Evolutionary conservation across 2,797 vertebrate genomes (phyloP), one percentile per base, ranked within the genome.

Genomic region (Sebastes iracundus): DNA sequence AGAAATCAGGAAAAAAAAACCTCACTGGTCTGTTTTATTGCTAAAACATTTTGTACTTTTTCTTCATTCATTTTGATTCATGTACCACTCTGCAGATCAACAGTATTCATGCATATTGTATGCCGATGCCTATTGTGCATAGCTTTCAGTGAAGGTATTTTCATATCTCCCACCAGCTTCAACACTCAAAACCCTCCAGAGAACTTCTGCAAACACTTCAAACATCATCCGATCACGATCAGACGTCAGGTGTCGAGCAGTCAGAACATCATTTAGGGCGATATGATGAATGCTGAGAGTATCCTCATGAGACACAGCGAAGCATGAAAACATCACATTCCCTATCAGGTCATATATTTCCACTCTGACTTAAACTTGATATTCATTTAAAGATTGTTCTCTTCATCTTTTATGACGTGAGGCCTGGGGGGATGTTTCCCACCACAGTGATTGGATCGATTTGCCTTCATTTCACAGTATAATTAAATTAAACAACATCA

Each of bases 381-480:
- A 23, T 67, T 18, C 10, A 69, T 55, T 42, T 32, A 49, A 65
- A 49, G 4, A n/a, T 23, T 42, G 30, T 42, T 35, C 20, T 59
- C 69, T 66, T 65, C 23, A 42, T 76, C n/a, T 74, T 78, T 56
- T 13, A 70, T 58, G 72, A 72, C 3, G 10, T 65, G 28, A 66
- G 73, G 65, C 72, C n/a, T n/a, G 12, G 13, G 38, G 3, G 10
- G 62, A 32, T 81, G 11, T 55, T 78, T 80, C 16, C 75, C n/a
- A 35, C 32, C 11, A 8, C 23, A 60, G 23, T 52, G 25, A 59
- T 75, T 67, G 79, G 9, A 69, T 27, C 65, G 6, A 63, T 84
- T 83, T 87, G 14, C 60, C 76, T 86, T 83, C 4, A 75, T 77
- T 80, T 82, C 46, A 63, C 58, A 74, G 55, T 78, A 58, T 72